Base-by-base conservation (phyloP, 2,113 vertebrate genomes). In the Platycercus adscitus region DNA sequence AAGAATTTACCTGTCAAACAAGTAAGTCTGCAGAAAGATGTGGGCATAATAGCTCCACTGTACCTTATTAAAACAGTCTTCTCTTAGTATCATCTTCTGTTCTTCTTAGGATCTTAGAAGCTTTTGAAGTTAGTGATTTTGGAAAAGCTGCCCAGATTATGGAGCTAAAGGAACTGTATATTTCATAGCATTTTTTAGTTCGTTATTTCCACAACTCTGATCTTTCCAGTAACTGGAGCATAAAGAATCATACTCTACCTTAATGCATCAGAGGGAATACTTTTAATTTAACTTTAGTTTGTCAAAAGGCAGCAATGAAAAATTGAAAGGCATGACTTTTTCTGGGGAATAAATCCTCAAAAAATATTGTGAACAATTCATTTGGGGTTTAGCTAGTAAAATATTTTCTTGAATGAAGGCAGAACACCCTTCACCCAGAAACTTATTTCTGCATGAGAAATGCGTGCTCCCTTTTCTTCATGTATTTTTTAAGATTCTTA, bases 151-250 rank as follows among this genome's bases (percentile, higher is more conserved):
- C 73, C 41, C 66, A 73, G 41, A 39, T 85, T 93, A 89, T 6
- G 17, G 72, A 93, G 52, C 50, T 80, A 84, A 93, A 96, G 71
- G 29, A 83, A n/a, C 86, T 95, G 33, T 92, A 77, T 96, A 95
- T 95, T 96, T 96, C 66, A 96, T 68, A 95, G 93, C 64, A 96
- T 96, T 97, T 97, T 93, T 97, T 95, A 91, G 52, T 93, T 96
- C 33, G 70, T 96, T 97, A 94, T 97, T 98, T 97, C 95, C 91
- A 96, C 72, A 91, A 77, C 73, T 96, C 46, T 97, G 89, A 52
- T 88, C 96, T 96, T 97, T 92, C 72, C 50, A 94, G 91, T 96
- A 98, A 97, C 78, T 97, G 76, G 94, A 97, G 95, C 96, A 96
- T 96, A 97, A 97, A 92, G 55, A 97, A 97, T 97, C 71, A 78